Evolutionary conservation across 2,888 invertebrate genomes (phyloP).

Genomic region (Augochlorella aurata): DNA sequence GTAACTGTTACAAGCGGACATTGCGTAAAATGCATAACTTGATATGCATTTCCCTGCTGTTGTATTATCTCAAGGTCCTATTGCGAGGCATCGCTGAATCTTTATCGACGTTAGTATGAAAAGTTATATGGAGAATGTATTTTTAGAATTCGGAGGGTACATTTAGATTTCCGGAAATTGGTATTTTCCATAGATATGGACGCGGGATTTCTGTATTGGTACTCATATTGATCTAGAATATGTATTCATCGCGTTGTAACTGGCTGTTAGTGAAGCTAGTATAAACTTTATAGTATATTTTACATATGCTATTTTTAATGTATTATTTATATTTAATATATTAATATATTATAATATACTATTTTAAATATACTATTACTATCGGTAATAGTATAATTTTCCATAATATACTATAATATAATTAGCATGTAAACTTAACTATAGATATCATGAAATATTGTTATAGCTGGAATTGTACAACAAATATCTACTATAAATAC

Average conservation of each 20-base stretch:
- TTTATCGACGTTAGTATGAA: not conserved
- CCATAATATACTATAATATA: too few relatives aligned
- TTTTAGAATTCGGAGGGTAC: not conserved
- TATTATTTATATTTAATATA: not conserved
- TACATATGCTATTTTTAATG: not conserved
- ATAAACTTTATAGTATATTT: not conserved
- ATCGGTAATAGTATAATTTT: too few relatives aligned
- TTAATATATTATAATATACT: not conserved
- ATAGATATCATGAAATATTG: too few relatives aligned
- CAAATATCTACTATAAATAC: too few relatives aligned
- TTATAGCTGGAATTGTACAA: too few relatives aligned
- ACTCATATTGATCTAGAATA: not conserved
- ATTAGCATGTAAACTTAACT: too few relatives aligned
- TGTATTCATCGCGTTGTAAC: not conserved
- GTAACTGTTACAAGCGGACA: slow-evolving; percentile 6
- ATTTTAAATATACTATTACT: too few relatives aligned
- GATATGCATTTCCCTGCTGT: slow-evolving; percentile 12
- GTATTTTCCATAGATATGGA: not conserved
- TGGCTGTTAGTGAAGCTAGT: not conserved
- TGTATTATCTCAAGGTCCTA: slow-evolving; percentile 12
- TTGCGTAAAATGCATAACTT: slow-evolving; percentile 18
- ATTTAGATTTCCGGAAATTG: not conserved
- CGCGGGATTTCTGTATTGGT: not conserved
- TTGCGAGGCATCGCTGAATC: not conserved
- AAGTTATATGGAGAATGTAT: not conserved